Evolutionary conservation across 2,113 vertebrate genomes (phyloP).

Genomic region (Excalfactoria chinensis): DNA sequence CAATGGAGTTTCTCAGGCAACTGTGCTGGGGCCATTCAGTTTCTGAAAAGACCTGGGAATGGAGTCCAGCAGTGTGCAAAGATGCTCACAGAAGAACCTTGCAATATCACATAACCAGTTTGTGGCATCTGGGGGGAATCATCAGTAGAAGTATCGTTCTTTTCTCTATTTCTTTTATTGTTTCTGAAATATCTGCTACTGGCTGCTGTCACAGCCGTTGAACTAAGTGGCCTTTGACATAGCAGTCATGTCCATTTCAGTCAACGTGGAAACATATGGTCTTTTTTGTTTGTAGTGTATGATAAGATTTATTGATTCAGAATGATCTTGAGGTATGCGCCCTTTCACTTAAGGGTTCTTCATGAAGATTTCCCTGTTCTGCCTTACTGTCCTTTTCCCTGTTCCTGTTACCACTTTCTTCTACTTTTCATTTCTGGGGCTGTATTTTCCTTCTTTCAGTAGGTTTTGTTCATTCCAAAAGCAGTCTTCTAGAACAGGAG

Average conservation of each 20-base stretch:
- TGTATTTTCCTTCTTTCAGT: background rate
- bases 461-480: background rate
- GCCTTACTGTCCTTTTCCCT: background rate
- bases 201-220: background rate
- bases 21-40: background rate
- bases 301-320: background rate
- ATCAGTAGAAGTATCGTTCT: background rate
- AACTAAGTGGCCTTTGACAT: background rate
- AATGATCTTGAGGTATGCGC: background rate
- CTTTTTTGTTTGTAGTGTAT: background rate
- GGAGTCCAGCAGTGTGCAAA: background rate
- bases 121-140: background rate
- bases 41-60: background rate
- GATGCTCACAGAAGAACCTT: background rate
- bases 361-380: background rate
- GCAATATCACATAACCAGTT: background rate
- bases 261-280: background rate
- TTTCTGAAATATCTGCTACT: slow-evolving; percentile 22
- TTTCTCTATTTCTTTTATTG: slow-evolving; percentile 3
- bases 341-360: background rate
- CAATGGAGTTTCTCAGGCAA: background rate
- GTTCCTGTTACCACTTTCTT: background rate
- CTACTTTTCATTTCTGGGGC: background rate
- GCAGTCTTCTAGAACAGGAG: background rate
- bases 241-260: background rate